Evolutionary conservation across 2,113 vertebrate genomes (phyloP), one percentile per base, ranked within the genome.

Genomic region (Lethenteron reissneri): DNA sequence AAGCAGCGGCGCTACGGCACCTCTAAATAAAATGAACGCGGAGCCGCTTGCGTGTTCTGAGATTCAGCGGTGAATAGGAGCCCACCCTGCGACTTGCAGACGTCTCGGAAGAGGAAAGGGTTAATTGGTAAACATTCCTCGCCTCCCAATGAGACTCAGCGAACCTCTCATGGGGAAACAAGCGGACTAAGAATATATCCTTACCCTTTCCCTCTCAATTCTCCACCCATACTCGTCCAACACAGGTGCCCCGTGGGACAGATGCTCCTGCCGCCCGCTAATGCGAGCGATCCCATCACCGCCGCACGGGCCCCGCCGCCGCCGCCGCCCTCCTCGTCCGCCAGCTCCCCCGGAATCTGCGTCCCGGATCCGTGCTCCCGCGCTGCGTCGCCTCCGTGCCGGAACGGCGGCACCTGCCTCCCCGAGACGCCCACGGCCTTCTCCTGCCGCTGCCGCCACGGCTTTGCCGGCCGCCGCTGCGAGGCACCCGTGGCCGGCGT

Each of bases 161-260:
- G 15, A 68, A n/a, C 19, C 62, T 68, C 19, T n/a, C 15, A 9
- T 68, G 19, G 19, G 62, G 2, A 15, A 68, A 68, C 8, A 9
- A 15, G 19, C 19, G 8, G 41, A 41, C 1, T 41, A 41, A 41
- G 41, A 41, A 41, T 41, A 41, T 41, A 41, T 41, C 41, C 1
- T 68, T n/a, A n/a, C 62, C 76, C 12, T 72, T 13, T 15, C 73
- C 58, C 17, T 12, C 57, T 11, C 69, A 25, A 73, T 8, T 2
- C 8, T 57, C 12, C 74, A 4, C 0, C 72, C 76, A 41, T 75
- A 13, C 71, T 71, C 73, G 70, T 1, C 2, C 17, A 69, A 73
- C 74, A 60, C 75, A 92, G 88, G 57, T 92, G 88, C 78, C 88
- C 88, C 1, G 75, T 79, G 0, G 88, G 87, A 74, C 84, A 90